Base-by-base conservation (phyloP, 2,888 invertebrate genomes). In the Sinopyrophorus schimmeli region DNA sequence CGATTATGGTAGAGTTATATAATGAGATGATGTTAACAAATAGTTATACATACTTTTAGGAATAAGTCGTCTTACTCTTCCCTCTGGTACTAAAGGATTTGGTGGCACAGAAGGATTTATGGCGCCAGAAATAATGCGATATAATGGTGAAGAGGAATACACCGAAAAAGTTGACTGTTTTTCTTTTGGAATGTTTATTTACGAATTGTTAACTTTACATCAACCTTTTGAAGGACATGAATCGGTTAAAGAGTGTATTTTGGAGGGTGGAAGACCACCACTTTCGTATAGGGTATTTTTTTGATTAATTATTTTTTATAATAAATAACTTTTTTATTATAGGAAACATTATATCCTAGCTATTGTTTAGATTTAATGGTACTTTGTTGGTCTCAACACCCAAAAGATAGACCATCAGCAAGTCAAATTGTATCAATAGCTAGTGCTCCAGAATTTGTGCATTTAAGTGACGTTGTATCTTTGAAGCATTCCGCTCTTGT, bases 61-160 rank as follows among this genome's bases (percentile, higher is more conserved):
- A 35, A 95, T 95, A 48, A 93, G 93, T 63, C 80, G 94, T 26
- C 78, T 89, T 55, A 92, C 88, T 1, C 80, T 93, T 5, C 92
- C 94, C 0, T 91, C 91, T 1, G 93, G 94, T 1, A 90, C 93
- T 0, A 96, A 95, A 71, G 98, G 99, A 0, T 98, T 97, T 75
- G 98, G 97, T 0, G 98, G 99, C 1, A 99, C 99, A 0, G 95
- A 96, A 74, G 98, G 98, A 0, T 99, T 97, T 72, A 99, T 99
- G 92, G 99, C 98, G 1, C 99, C 98, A 0, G 98, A 99, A 78
- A 98, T 99, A 57, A 92, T 98, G 79, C 81, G 93, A 32, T 96
- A 94, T 73, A 98, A 97, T 70, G 99, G 99, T 0, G 98, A 98
- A 71, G 96, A 97, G 70, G 96, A 97, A 63, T 99, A 99, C 63